Evolutionary conservation across 2,888 invertebrate species (phyloP), one percentile per base, ranked within the genome.

Genomic region (Polydrusus tereticollis): DNA sequence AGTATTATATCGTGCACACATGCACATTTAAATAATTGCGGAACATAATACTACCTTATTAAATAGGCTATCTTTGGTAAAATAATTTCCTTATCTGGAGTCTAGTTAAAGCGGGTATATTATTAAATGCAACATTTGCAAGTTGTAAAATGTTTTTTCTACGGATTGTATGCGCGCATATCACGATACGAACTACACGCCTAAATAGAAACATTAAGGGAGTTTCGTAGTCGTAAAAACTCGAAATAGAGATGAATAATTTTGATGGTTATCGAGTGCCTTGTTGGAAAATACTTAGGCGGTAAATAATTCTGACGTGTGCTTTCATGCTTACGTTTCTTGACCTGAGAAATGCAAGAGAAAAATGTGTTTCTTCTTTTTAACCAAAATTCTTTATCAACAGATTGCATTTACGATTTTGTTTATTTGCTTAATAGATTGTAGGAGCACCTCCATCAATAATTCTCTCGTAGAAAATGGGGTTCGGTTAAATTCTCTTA

Each of bases 11-110:
- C 67, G 59, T 67, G 67, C 67, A 59, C 45, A 67, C 59, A 59
- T 47, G 43, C 67, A 59, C 45, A 67, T 59, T 67, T 59, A 57
- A 36, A 66, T 66, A 66, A 66, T 66, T 57, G 57, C 62, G 23
- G 52, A 64, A 50, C 52, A 64, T 52, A 50, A 52, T 45, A 45
- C 14, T 50, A 33, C 59, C 47, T 57, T 59, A 64, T 64, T 64
- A 64, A 64, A 52, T 16, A 23, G 16, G 50, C 50, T 63, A 63
- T 63, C 62, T 62, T 45, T 58, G 26, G 55, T 33, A 47, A 67
- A 47, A 59, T 64, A 62, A 62, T 62, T 43, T 29, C 43, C 55
- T 57, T 57, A 66, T 66, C 65, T 67, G 14, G n/a, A 10, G 36
- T 43, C 47, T 50, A 23, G 47, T 67, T 67, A 59, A 67, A 33